Conservation (phyloP, 2,113 vertebrate species). For the Myrmecobius fasciatus region DNA sequence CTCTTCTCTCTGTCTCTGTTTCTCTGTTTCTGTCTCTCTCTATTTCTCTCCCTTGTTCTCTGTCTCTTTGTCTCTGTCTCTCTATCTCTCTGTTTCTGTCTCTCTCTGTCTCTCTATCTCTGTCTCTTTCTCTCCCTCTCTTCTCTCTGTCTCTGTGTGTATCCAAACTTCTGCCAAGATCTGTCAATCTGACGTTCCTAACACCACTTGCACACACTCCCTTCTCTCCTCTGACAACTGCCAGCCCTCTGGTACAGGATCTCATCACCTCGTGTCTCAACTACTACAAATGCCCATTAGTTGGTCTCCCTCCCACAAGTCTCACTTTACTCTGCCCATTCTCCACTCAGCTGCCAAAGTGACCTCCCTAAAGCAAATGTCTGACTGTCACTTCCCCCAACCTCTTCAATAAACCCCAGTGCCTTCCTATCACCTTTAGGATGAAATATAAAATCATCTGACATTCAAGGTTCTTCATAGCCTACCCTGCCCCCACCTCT, state of each 20-base stretch:
- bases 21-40: too few species aligned
- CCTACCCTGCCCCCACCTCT: not conserved
- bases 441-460: not conserved
- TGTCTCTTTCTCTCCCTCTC: too few species aligned
- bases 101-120: too few species aligned
- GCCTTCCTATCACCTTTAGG: not conserved
- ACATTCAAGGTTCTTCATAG: not conserved
- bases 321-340: too few species aligned
- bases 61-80: too few species aligned
- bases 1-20: too few species aligned
- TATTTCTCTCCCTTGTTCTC: too few species aligned
- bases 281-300: not conserved
- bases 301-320: not conserved
- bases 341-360: not conserved
- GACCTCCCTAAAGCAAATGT: not conserved
- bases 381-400: not conserved
- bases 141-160: too few species aligned
- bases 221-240: not conserved
- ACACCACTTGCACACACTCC: not conserved
- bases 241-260: not conserved
- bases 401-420: not conserved
- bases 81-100: too few species aligned
- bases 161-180: too few species aligned
- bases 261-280: not conserved
- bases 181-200: not conserved